Percentiles rank a stretch among this genome's conserved stretches.
Evolutionary conservation across 1,140 invertebrate species (phyloP).

Genomic region (Drosophila bocki): DNA sequence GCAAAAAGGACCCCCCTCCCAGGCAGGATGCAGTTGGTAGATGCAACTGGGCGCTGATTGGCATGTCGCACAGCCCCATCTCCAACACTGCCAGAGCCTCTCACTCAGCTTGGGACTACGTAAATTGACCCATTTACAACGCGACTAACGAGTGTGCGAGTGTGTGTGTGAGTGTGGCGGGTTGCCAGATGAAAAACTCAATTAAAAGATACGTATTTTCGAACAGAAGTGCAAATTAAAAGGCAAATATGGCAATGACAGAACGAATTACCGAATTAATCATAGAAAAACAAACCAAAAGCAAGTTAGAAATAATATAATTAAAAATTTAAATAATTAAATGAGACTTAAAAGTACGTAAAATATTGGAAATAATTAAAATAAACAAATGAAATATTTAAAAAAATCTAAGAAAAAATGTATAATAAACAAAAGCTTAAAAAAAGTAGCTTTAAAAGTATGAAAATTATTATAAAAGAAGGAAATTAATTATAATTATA

Average conservation of each 20-base stretch:
- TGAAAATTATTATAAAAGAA: not conserved
- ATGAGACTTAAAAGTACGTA: too few species aligned
- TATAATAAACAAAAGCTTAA: not conserved
- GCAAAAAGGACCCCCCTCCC: not conserved
- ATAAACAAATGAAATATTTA: not conserved
- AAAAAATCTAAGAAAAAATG: not conserved
- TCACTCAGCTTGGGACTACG: not conserved
- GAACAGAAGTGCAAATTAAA: not conserved
- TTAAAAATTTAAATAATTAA: conserved; percentile 4
- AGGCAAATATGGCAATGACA: not conserved
- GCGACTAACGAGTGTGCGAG: not conserved
- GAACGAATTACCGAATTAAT: not conserved
- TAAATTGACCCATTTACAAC: conserved; percentile 47
- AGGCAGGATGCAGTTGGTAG: conserved; percentile 5
- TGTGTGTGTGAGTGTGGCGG: not conserved
- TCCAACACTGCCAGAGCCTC: not conserved
- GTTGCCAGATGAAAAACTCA: conserved; percentile 34
- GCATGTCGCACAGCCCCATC: conserved; percentile 11
- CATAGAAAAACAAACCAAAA: not conserved
- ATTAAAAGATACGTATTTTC: conserved; percentile 38
- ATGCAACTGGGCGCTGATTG: conserved; percentile 26
- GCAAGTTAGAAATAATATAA: not conserved
- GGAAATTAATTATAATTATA: not conserved
- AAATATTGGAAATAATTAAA: not conserved
- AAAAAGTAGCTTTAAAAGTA: not conserved